Percentiles rank a stretch among this genome's conserved stretches.
Conservation (phyloP, 2,113 vertebrate species). For the Crotalus viridis region DNA sequence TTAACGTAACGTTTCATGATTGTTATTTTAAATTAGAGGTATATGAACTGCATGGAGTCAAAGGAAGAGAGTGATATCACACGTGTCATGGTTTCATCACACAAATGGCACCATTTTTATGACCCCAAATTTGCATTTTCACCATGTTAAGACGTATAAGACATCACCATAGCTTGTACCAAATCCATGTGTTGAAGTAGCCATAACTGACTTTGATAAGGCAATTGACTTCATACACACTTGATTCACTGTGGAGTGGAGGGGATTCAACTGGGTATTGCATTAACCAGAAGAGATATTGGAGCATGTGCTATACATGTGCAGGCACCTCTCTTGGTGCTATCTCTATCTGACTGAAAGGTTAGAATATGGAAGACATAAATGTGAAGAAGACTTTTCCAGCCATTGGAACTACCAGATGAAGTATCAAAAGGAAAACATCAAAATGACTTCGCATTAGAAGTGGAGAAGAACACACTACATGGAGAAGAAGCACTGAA, state of each 20-base stretch:
- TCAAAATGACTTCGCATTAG: neutral
- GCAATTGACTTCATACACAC: neutral
- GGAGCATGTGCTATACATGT: neutral
- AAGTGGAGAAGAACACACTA: neutral
- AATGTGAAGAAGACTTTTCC: neutral
- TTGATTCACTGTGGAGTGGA: neutral
- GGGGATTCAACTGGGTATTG: neutral
- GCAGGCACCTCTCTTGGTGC: neutral
- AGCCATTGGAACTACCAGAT: neutral
- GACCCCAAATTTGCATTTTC: neutral
- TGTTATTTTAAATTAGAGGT: neutral
- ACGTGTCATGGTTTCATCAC: neutral
- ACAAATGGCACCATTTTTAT: neutral
- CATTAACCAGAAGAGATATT: neutral
- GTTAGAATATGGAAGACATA: neutral
- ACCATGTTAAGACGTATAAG: neutral
- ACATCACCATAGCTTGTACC: neutral
- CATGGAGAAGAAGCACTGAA: neutral
- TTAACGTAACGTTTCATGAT: neutral
- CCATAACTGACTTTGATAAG: neutral
- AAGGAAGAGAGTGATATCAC: neutral
- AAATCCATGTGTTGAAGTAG: neutral
- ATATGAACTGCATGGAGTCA: neutral
- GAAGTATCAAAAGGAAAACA: neutral
- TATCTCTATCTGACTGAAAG: neutral